phyloP scores from a whole-genome alignment of 2,888 invertebrate species.

The Dynastes tityus region DNA sequence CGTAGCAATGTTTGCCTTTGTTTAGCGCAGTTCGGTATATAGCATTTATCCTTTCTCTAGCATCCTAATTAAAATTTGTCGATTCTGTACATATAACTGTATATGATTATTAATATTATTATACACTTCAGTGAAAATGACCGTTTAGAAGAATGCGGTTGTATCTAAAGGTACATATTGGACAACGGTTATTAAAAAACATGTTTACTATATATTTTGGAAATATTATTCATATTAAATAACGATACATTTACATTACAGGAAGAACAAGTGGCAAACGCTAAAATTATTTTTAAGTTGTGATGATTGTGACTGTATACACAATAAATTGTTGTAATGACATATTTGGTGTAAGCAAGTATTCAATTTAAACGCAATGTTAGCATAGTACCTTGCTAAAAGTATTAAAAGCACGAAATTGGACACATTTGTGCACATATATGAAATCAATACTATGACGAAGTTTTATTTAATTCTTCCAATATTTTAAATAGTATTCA shows the following conservation, averaged over 20 bases:
- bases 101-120: neutral
- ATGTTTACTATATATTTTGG: no score
- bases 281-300: no score
- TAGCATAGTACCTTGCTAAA: slow-evolving; percentile 27
- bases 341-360: slow-evolving; percentile 7
- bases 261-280: neutral
- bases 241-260: no score
- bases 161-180: slow-evolving; percentile 34
- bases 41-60: no score
- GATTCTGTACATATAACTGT: no score
- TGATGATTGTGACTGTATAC: neutral
- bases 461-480: slow-evolving; percentile 3
- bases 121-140: slow-evolving; percentile 18
- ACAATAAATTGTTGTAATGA: slow-evolving; percentile 20
- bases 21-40: no score
- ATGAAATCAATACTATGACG: slow-evolving; percentile 10
- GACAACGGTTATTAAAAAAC: no score
- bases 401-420: slow-evolving; percentile 19
- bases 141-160: slow-evolving; percentile 37
- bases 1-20: no score
- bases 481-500: slow-evolving; percentile 30
- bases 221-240: no score
- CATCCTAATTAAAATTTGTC: no score
- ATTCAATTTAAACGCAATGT: slow-evolving; percentile 21
- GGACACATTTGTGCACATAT: neutral